phyloP scores from a whole-genome alignment of 2,797 vertebrate genomes.

The Scarus forsteni region DNA sequence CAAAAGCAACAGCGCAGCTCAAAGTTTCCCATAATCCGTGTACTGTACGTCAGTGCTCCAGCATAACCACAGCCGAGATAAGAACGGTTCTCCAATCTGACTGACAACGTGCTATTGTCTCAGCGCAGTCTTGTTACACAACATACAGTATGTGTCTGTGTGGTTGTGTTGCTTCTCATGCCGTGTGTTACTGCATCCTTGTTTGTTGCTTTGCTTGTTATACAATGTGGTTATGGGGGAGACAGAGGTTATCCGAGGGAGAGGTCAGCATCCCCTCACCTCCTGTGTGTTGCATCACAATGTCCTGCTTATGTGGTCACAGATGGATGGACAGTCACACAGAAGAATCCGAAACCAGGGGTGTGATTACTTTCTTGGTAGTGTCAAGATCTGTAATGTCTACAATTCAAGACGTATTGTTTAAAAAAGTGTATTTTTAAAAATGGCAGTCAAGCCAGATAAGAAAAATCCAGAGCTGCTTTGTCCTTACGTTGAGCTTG shows the following conservation, averaged over 20 bases:
- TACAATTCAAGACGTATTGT: not conserved
- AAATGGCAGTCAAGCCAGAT: fast-evolving
- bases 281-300: slow-evolving; percentile 50
- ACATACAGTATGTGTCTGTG: slow-evolving; percentile 7
- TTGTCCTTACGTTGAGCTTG: not conserved
- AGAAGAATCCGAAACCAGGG: slow-evolving; percentile 8
- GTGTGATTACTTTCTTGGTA: not conserved
- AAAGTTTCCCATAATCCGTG: slow-evolving; percentile 46
- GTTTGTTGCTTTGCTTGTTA: slow-evolving; percentile 32
- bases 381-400: not conserved
- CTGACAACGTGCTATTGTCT: slow-evolving; percentile 29
- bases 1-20: slow-evolving; percentile 47
- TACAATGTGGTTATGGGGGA: slow-evolving; percentile 35
- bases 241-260: slow-evolving; percentile 43
- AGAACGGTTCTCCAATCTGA: slow-evolving; percentile 25
- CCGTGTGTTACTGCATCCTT: slow-evolving; percentile 6
- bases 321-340: slow-evolving; percentile 34
- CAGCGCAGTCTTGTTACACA: slow-evolving; percentile 46
- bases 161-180: slow-evolving; percentile 9
- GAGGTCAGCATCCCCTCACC: slow-evolving; percentile 41
- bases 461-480: not conserved
- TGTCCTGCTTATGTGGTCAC: slow-evolving; percentile 24
- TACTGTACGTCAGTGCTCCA: slow-evolving; percentile 14
- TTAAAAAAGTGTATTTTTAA: slow-evolving; percentile 5
- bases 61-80: slow-evolving; percentile 23